phyloP scores from a whole-genome alignment of 1,140 invertebrate species.

The Campoletis sonorensis region DNA sequence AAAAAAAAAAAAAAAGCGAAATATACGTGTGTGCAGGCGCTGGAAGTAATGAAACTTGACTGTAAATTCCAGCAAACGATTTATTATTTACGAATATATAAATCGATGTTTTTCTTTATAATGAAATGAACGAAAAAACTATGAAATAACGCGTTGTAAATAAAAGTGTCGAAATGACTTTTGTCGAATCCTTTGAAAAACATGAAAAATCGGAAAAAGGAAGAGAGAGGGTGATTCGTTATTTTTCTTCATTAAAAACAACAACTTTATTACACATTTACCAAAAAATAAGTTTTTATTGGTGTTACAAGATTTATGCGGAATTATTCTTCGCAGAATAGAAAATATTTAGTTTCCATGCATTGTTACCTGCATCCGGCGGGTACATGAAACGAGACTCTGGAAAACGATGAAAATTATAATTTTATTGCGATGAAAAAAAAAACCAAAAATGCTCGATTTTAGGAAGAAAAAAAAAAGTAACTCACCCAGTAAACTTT shows the following conservation, averaged over 20 bases:
- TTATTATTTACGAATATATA: constrained; percentile 29
- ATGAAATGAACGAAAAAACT: background rate
- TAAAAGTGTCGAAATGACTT: constrained; percentile 5
- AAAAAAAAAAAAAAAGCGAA: too few species aligned
- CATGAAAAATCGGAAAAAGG: background rate
- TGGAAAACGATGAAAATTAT: constrained; percentile 56
- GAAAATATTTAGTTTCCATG: constrained; percentile 65
- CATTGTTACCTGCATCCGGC: constrained; percentile 58
- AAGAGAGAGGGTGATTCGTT: background rate
- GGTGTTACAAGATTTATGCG: constrained; percentile 33
- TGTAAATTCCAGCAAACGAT: constrained; percentile 27
- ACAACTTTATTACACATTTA: background rate
- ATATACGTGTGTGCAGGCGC: background rate
- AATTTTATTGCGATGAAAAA: too few species aligned
- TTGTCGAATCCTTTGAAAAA: background rate
- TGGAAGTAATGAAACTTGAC: background rate
- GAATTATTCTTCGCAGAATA: background rate
- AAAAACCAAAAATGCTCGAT: background rate
- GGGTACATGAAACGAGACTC: constrained; percentile 64
- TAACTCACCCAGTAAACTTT: constrained; percentile 64
- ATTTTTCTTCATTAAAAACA: background rate
- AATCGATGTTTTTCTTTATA: background rate
- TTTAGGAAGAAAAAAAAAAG: background rate
- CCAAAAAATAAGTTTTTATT: constrained; percentile 25
- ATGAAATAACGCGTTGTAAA: constrained; percentile 15